Evolutionary conservation across 2,113 vertebrate genomes (phyloP), one percentile per base, ranked within the genome.

Genomic region (Brachyhypopomus occidentalis): DNA sequence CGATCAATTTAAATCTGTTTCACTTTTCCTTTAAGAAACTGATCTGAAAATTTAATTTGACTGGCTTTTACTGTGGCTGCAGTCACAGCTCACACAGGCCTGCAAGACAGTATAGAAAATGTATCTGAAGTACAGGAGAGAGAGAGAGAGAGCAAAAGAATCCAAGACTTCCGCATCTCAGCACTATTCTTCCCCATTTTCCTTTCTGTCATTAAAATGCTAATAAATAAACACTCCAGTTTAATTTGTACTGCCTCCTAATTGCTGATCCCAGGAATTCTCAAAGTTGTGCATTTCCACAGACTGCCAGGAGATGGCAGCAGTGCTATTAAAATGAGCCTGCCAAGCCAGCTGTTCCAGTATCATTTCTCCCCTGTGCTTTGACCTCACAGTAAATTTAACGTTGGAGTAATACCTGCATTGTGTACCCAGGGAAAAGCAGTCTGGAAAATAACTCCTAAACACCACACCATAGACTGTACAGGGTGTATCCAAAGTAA

Each of bases 1-100:
- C 90, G 91, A 93, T 93, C 93, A 92, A 92, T 93, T 93, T 89
- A 90, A 91, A 92, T 92, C 89, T 89, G 90, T 90, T 91, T 91
- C 87, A 90, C 88, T 88, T 89, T 89, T 91, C 90, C 89, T 90
- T 52, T 90, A 86, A 82, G 90, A 92, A 93, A 90, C 91, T 92
- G 93, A 93, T 93, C 91, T 92, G 88, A 87, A 86, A 83, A 91
- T 93, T 90, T 91, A 91, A 93, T 93, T 92, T 91, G 79, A 82
- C 88, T 89, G 91, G 89, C 84, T 92, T 92, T 91, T 89, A 89
- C 88, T 88, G 85, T 86, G 87, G 85, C 89, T 87, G 89, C 82
- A 80, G 66, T 63, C 48, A n/a, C 30, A 72, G 41, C 27, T 14
- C 17, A 69, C 22, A 48, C 19, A 6, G 72, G 25, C 58, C 11